Percentiles rank a stretch among this genome's conserved stretches.
These are phyloP conservation scores for Lacanobia wlatinum DNA, from an alignment of 2,888 invertebrate species.

Conservation along the genomic window DNA sequence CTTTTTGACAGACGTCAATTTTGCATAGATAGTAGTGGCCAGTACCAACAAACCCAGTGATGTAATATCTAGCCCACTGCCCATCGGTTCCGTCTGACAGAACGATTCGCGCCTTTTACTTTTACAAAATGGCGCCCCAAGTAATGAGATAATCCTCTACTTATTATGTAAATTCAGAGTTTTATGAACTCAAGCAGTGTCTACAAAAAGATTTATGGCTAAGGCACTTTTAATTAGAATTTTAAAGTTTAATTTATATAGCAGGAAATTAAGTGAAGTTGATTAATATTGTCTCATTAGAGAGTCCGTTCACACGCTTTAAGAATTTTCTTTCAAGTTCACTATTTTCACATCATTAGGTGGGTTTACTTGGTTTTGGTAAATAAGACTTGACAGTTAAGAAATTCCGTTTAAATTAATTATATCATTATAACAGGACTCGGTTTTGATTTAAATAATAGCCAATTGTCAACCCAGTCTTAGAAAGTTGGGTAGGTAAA, in stretches of 20 bases:
- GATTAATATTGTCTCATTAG: slow-evolving; percentile 14
- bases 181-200: not conserved
- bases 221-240: slow-evolving; percentile 20
- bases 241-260: slow-evolving; percentile 18
- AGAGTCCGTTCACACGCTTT: slow-evolving; percentile 17
- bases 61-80: slow-evolving; percentile 16
- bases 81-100: slow-evolving; percentile 4
- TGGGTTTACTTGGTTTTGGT: slow-evolving; percentile 3
- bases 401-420: not conserved
- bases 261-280: slow-evolving; percentile 25
- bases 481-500: not conserved
- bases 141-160: slow-evolving; percentile 20
- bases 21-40: not conserved
- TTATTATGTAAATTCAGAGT: slow-evolving; percentile 19
- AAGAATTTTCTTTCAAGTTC: not conserved
- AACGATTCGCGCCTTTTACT: slow-evolving; percentile 37
- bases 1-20: not conserved
- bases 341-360: slow-evolving; percentile 9
- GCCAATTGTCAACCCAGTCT: not conserved
- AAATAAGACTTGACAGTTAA: not conserved
- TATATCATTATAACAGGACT: not conserved
- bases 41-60: slow-evolving; percentile 16
- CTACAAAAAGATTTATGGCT: slow-evolving; percentile 15
- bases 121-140: slow-evolving; percentile 35
- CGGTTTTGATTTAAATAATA: not conserved